Evolutionary conservation across 2,797 vertebrate species (phyloP).

Genomic region (Anas acuta): DNA sequence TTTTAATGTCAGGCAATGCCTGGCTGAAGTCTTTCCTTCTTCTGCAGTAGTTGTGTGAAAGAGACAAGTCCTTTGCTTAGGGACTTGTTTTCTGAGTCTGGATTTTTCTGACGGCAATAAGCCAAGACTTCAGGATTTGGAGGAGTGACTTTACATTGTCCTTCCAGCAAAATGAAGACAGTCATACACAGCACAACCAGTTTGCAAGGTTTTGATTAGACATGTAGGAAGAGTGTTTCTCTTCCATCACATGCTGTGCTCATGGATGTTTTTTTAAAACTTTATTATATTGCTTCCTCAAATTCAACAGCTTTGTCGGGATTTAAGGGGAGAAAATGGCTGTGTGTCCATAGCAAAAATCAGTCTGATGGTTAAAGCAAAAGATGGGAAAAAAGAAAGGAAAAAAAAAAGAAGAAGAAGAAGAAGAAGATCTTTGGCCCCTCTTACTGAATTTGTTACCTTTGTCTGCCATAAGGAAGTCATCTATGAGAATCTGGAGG

Average conservation of each 20-base stretch:
- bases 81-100: not conserved
- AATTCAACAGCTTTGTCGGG: not conserved
- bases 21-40: slow-evolving; percentile 12
- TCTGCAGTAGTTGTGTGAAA: not conserved
- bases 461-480: slow-evolving; percentile 32
- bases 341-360: not conserved
- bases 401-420: not conserved
- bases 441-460: slow-evolving; percentile 4
- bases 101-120: not conserved
- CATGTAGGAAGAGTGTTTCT: not conserved
- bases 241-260: not conserved
- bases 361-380: not conserved
- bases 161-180: not conserved
- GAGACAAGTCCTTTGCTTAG: slow-evolving; percentile 6
- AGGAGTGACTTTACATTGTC: not conserved
- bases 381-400: not conserved
- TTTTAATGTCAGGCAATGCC: slow-evolving; percentile 17
- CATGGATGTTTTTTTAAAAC: not conserved
- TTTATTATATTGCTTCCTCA: not conserved
- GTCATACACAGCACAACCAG: not conserved
- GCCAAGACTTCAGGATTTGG: not conserved
- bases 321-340: not conserved
- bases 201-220: not conserved
- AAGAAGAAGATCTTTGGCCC: not conserved
- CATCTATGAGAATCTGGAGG: slow-evolving; percentile 52